Conservation (phyloP, 2,113 vertebrate species). For the Cavia porcellus region DNA sequence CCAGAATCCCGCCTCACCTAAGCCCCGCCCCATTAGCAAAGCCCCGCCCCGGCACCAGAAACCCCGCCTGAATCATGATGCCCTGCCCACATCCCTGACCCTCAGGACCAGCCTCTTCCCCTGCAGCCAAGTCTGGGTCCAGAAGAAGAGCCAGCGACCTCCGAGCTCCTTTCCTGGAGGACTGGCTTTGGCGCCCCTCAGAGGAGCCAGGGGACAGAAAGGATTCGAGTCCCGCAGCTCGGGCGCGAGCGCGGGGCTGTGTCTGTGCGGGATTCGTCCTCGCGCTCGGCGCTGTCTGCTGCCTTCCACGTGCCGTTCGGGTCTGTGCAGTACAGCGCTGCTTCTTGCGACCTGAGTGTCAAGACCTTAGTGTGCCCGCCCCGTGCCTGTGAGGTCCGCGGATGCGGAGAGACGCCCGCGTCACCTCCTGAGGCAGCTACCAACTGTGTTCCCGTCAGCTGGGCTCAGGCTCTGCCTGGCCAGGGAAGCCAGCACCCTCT, state of each 20-base stretch:
- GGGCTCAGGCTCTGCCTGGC: background rate
- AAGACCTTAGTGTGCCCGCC: background rate
- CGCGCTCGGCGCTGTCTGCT: background rate
- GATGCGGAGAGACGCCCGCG: background rate
- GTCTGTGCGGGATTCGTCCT: background rate
- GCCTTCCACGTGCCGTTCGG: accelerated
- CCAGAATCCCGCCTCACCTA: background rate
- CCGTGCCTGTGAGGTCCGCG: background rate
- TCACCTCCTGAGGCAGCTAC: background rate
- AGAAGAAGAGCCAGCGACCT: background rate
- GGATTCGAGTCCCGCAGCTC: background rate
- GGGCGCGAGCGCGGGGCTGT: background rate
- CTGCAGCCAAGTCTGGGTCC: background rate
- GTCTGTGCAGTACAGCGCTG: background rate
- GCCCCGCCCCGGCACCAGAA: background rate
- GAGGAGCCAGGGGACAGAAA: background rate
- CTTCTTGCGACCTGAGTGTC: background rate
- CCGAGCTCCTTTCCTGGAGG: background rate
- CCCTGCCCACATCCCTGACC: background rate
- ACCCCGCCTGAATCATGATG: no score
- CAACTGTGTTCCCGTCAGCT: background rate
- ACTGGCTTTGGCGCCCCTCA: background rate
- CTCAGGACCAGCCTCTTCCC: background rate
- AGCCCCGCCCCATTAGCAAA: background rate
- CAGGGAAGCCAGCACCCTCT: no score